A percentile compares a stretch with the other conserved stretches of the same genome.
These are phyloP conservation scores for Pandemis cinnamomeana DNA, from an alignment of 2,888 invertebrate genomes.

Conservation along the genomic window DNA sequence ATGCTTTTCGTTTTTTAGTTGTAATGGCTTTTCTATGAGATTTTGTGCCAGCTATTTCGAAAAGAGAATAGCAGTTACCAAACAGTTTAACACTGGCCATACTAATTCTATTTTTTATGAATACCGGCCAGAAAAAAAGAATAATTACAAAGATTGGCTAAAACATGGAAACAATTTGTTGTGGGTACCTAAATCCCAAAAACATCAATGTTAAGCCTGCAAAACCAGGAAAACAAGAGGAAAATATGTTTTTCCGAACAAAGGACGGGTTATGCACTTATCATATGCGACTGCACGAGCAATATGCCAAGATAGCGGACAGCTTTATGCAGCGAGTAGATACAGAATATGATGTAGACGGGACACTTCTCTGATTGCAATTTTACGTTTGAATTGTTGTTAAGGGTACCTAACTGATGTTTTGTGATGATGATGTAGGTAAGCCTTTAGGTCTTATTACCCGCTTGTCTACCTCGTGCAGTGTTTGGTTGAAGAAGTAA, in stretches of 20 bases:
- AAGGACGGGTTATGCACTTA: constrained; percentile 65
- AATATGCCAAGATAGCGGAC: constrained; percentile 73
- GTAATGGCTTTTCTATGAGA: background rate
- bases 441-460: too few relatives aligned
- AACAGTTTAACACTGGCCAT: too few relatives aligned
- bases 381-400: background rate
- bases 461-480: too few relatives aligned
- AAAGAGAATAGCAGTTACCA: background rate
- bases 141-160: too few relatives aligned
- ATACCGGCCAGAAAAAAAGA: too few relatives aligned
- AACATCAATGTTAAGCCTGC: background rate
- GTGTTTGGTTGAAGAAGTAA: too few relatives aligned
- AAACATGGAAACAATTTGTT: too few relatives aligned
- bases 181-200: background rate
- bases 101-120: too few relatives aligned
- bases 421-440: too few relatives aligned
- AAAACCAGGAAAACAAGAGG: constrained; percentile 21
- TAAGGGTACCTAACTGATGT: background rate
- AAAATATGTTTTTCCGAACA: constrained; percentile 48
- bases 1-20: background rate
- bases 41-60: background rate
- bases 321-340: constrained; percentile 62
- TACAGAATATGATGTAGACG: constrained; percentile 45
- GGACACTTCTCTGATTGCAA: constrained; percentile 1
- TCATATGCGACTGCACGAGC: constrained; percentile 71